phyloP scores from a whole-genome alignment of 2,797 vertebrate genomes.

The Nannoperca australis region DNA sequence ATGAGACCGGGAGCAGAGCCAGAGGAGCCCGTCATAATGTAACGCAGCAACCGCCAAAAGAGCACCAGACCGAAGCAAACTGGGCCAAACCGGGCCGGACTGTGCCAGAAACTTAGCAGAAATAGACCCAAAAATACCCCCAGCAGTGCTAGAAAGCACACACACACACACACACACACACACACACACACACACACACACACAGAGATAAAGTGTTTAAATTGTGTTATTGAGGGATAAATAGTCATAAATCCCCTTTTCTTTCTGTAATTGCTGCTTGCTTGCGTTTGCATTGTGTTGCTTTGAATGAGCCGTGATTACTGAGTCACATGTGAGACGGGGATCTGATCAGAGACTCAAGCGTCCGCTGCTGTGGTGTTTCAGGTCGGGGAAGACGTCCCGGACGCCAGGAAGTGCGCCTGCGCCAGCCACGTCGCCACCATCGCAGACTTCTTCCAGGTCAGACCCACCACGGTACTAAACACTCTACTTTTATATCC shows the following conservation, averaged over 20 bases:
- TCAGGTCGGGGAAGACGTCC: constrained; percentile 97
- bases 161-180: background rate
- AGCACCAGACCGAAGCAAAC: constrained; percentile 20
- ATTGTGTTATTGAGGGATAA: constrained; percentile 21
- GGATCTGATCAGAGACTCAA: no score
- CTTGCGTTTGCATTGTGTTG: constrained; percentile 48
- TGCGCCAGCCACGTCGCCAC: constrained; percentile 97
- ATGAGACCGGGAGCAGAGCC: constrained; percentile 36
- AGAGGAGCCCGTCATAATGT: constrained; percentile 21
- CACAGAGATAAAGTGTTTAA: background rate
- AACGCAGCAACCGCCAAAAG: constrained; percentile 24
- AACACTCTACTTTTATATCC: no score
- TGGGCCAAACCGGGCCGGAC: background rate
- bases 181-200: background rate
- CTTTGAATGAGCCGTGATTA: constrained; percentile 63
- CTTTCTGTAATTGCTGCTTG: constrained; percentile 47
- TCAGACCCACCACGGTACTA: constrained; percentile 60
- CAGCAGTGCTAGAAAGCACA: background rate
- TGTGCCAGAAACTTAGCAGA: background rate
- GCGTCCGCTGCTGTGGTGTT: background rate
- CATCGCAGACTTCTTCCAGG: constrained; percentile 98
- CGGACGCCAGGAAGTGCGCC: constrained; percentile 95
- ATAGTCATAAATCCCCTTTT: constrained; percentile 11
- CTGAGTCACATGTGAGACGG: constrained; percentile 28
- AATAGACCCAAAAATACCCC: background rate